These are phyloP conservation scores for Maniola hyperantus DNA, from an alignment of 2,888 invertebrate species.

Conservation along the genomic window DNA sequence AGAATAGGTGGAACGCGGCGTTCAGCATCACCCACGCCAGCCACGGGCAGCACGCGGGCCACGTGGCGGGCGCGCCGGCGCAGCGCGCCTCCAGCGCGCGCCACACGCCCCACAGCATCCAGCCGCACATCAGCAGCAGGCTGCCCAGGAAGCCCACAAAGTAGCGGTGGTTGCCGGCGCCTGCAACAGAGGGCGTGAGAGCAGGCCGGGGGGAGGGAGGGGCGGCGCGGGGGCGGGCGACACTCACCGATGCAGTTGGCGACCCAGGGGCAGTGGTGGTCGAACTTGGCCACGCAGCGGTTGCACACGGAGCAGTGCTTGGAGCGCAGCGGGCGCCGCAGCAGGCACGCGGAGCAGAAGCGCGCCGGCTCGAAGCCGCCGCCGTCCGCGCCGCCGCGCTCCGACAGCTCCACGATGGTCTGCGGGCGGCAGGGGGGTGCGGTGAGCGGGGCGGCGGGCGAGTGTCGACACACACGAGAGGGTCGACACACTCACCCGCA, in stretches of 20 bases:
- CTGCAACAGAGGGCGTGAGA: constrained; percentile 58
- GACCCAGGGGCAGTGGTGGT: constrained; percentile 99
- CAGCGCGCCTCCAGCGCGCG: constrained; percentile 83
- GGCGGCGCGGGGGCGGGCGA: constrained; percentile 44
- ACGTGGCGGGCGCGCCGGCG: constrained; percentile 64
- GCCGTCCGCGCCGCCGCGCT: constrained; percentile 76
- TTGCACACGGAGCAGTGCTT: constrained; percentile 99
- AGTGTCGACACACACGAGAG: too few relatives aligned
- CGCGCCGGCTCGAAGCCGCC: constrained; percentile 93
- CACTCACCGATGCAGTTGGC: constrained; percentile 96
- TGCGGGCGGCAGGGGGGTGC: constrained; percentile 88
- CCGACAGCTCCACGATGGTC: constrained; percentile 96
- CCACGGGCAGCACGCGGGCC: constrained; percentile 93
- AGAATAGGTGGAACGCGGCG: constrained; percentile 92
- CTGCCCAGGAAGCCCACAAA: constrained; percentile 95
- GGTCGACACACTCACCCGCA: constrained; percentile 87
- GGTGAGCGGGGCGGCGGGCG: constrained; percentile 91
- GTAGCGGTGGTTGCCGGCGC: constrained; percentile 94
- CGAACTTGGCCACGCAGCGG: constrained; percentile 97
- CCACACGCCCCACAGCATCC: constrained; percentile 91
- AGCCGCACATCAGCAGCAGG: constrained; percentile 90
- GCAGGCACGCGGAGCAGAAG: constrained; percentile 98
- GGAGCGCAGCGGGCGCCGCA: constrained; percentile 95
- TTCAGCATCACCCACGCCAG: constrained; percentile 94
- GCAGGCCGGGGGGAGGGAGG: too few relatives aligned